Evolutionary conservation across 2,113 vertebrate species (phyloP), one percentile per base, ranked within the genome.

Genomic region (Clupea harengus): DNA sequence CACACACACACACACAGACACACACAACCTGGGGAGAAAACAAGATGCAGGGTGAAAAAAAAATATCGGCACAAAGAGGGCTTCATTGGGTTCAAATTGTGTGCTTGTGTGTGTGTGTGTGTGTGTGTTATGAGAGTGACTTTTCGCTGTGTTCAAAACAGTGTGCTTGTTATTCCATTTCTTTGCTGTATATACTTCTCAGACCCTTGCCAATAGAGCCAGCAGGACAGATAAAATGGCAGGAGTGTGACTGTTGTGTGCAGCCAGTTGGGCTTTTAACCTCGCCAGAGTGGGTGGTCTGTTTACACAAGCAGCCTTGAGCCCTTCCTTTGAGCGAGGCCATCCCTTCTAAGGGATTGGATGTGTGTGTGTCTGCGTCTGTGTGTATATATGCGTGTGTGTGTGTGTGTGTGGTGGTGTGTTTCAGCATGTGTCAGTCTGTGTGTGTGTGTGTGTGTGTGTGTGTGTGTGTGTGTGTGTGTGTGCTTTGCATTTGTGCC

Each of bases 361-460:
- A 67, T 9, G 72, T 39, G 28, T 75, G 28, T 78, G 28, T 78
- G 72, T 32, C 28, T 39, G 28, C 15, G 28, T 44, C 28, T 39
- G 25, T 13, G 32, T 78, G 72, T 78, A 13, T 28, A 8, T 28
- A 8, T 32, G 67, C 39, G 6, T 75, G 25, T 75, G 67, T 75
- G n/a, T 11, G 25, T 39, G 25, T 75, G n/a, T 32, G 64, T 67
- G 18, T 64, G 22, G 18, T 64, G 22, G 18, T 64, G 57, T 64
- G 18, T 22, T 1, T 64, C 2, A 22, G 60, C 22, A 2, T 64
- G 20, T 64, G 64, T 67, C 5, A 28, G 64, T n/a, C n/a, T 67
- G 64, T 67, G n/a, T 67, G 64, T 67, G 64, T 67, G 64, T 67
- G 64, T 67, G 64, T 28, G 64, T 67, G 64, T 28, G 60, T 64